phyloP scores from a whole-genome alignment of 2,113 vertebrate genomes.

The Bothrops jararaca region DNA sequence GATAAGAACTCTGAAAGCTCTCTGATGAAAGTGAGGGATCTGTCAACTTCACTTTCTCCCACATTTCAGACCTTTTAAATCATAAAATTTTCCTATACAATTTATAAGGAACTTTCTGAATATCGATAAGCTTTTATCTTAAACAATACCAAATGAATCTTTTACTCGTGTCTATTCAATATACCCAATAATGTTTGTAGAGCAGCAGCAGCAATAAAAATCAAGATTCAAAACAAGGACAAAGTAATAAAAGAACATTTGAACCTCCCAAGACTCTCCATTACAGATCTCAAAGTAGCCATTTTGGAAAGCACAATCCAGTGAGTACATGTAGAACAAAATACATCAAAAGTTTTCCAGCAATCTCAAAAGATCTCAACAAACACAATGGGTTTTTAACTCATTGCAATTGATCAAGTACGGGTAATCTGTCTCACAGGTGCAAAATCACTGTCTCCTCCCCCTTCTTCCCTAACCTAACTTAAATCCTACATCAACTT shows the following conservation, averaged over 20 bases:
- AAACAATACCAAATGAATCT: neutral
- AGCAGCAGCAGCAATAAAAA: neutral
- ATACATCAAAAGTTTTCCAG: neutral
- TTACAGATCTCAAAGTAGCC: neutral
- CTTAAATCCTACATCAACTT: neutral
- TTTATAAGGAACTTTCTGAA: neutral
- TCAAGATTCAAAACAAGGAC: neutral
- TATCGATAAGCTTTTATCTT: neutral
- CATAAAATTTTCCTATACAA: neutral
- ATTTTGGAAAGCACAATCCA: neutral
- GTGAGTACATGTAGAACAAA: neutral
- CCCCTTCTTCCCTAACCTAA: neutral
- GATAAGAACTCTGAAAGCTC: neutral
- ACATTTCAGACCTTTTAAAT: neutral
- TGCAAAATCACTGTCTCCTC: neutral
- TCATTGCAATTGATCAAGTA: neutral
- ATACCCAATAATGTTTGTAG: neutral
- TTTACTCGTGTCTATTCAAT: neutral
- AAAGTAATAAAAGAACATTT: neutral
- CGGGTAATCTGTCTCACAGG: neutral
- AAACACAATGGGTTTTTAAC: neutral
- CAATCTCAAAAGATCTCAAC: neutral
- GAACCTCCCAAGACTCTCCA: neutral
- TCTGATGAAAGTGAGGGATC: neutral
- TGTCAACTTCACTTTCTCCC: neutral